Percentiles rank a stretch among this genome's conserved stretches.
These are phyloP conservation scores for Asteroscopus sphinx DNA, from an alignment of 2,888 invertebrate species.

Conservation along the genomic window DNA sequence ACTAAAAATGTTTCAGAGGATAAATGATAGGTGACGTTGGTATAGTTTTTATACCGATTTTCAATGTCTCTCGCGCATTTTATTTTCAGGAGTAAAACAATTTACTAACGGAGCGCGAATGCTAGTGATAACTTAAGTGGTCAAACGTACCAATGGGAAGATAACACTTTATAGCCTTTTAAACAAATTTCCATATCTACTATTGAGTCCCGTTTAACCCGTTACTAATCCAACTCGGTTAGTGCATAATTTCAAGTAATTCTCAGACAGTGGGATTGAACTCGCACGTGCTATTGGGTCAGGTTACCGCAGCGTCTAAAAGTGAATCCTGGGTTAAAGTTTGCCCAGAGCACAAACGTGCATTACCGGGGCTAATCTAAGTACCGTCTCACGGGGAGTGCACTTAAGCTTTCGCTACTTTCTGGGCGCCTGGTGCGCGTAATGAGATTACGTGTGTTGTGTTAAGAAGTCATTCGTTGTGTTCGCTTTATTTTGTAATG, in stretches of 20 bases:
- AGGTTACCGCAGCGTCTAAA: constrained; percentile 26
- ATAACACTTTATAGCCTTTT: neutral
- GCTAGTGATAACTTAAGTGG: too few relatives aligned
- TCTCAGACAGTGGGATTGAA: constrained; percentile 34
- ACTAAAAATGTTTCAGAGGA: constrained; percentile 15
- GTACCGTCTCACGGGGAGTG: constrained; percentile 58
- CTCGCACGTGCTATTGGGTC: constrained; percentile 31
- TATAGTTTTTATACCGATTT: constrained; percentile 9
- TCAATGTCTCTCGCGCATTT: neutral
- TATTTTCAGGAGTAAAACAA: neutral
- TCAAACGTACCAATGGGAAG: neutral
- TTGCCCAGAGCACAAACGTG: constrained; percentile 50
- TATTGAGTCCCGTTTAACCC: constrained; percentile 2
- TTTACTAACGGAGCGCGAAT: too few relatives aligned
- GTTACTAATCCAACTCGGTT: constrained; percentile 20
- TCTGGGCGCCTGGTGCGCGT: constrained; percentile 57
- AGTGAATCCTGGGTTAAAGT: constrained; percentile 53
- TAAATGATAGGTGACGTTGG: constrained; percentile 13
- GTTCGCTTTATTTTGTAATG: constrained; percentile 22
- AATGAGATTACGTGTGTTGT: constrained; percentile 61
- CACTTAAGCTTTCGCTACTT: constrained; percentile 62
- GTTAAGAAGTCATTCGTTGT: constrained; percentile 51
- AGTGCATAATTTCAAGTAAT: constrained; percentile 41
- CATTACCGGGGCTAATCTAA: constrained; percentile 61
- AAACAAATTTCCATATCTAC: constrained; percentile 14